Base-by-base conservation (phyloP, 2,797 vertebrate species). In the Meda fulgida region DNA sequence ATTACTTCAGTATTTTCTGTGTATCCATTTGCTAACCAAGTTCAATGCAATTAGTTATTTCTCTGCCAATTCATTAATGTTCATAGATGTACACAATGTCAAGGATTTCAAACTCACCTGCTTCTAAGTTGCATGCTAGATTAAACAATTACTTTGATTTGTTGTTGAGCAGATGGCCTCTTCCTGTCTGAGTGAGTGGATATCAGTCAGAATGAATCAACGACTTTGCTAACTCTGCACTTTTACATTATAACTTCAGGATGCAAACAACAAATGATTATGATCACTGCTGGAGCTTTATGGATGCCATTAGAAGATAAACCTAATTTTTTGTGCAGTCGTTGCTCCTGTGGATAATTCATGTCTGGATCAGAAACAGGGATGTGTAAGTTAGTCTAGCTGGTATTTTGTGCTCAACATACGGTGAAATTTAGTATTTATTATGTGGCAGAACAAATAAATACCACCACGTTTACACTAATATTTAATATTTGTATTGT, bases 311-410 rank as follows among this genome's bases (percentile, higher is more conserved):
- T 78, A 87, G 66, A 26, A 76, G 40, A 71, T 77, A 82, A 40
- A 84, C 36, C 48, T 36, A 31, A 4, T 31, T 53, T 77, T 36
- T 23, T 78, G n/a, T 76, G 58, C 58, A 73, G 16, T 19, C n/a
- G n/a, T 29, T 81, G 67, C 16, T 19, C 43, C 19, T 67, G 5
- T 29, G 55, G 66, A 73, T 85, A 76, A 80, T 73, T 63, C 36
- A 81, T 83, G 40, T 73, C 72, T 69, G 58, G 65, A 69, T 88
- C 34, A 72, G 51, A 80, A 78, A 87, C 81, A 18, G 19, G 55
- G 9, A 48, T 66, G 46, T 80, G 4, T 38, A 38, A 67, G 19
- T 38, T 29, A n/a, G 29, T 34, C 38, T 48, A 79, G 1, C 34
- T 46, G 4, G 19, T 79, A 29, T 19, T 80, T 51, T 69, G 78